A percentile compares a stretch with the other conserved stretches of the same genome.
These are phyloP conservation scores for Pogonomyrmex barbatus DNA, from an alignment of 1,140 invertebrate genomes.

Conservation along the genomic window DNA sequence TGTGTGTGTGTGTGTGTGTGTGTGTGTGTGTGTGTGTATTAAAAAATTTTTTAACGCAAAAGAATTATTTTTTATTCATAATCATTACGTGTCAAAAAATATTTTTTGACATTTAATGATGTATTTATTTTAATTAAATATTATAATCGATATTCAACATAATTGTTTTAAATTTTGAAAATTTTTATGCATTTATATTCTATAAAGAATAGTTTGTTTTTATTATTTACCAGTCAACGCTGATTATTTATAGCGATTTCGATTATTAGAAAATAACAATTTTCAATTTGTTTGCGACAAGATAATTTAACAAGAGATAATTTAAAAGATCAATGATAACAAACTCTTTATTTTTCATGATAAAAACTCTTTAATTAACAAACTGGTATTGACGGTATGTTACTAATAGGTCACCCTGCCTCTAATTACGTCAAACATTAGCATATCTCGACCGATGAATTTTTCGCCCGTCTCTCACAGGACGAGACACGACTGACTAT, in stretches of 20 bases:
- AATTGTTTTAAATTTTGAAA: no score
- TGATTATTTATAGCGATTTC: no score
- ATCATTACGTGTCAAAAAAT: not conserved
- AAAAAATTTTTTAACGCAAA: conserved; percentile 10
- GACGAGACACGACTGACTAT: conserved; percentile 34
- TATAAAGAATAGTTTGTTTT: no score
- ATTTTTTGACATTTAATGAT: no score
- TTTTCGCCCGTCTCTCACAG: conserved; percentile 36
- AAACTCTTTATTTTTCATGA: conserved; percentile 34
- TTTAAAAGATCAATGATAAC: not conserved
- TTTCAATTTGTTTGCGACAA: conserved; percentile 3
- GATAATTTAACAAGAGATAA: not conserved
- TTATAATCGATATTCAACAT: no score
- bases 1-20: no score
- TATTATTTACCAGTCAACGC: no score
- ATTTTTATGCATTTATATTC: no score
- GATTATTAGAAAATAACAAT: no score
- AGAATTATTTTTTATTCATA: not conserved
- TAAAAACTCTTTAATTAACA: conserved; percentile 68
- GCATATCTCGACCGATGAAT: conserved; percentile 63
- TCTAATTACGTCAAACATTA: conserved; percentile 66
- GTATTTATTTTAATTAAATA: no score
- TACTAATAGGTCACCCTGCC: conserved; percentile 42
- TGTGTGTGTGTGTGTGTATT: not conserved
- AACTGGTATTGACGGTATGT: conserved; percentile 55